phyloP scores from a whole-genome alignment of 37 sponge, comb jelly and placozoan species.

The Crambe crambe region DNA sequence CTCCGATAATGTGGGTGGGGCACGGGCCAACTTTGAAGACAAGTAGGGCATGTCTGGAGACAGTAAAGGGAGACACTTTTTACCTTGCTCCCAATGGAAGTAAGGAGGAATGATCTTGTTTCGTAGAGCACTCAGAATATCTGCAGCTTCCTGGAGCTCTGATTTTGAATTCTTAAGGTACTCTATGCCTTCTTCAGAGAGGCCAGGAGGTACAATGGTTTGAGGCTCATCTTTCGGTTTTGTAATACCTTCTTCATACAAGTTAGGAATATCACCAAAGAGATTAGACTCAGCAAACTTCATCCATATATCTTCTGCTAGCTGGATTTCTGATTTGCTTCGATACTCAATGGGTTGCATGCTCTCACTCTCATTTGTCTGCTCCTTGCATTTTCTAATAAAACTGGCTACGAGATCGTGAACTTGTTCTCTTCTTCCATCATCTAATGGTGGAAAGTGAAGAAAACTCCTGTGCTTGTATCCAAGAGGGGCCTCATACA shows the following conservation, averaged over 20 bases:
- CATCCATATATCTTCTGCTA: neutral
- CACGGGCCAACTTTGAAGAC: constrained; percentile 31
- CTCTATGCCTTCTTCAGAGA: constrained; percentile 6
- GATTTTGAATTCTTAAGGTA: constrained; percentile 9
- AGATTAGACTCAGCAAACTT: neutral
- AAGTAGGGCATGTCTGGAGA: constrained; percentile 46
- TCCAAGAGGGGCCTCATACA: constrained; percentile 9
- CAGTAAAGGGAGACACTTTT: constrained; percentile 37
- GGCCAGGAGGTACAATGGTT: neutral
- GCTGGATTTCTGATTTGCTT: constrained; percentile 26
- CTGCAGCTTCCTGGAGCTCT: constrained; percentile 51
- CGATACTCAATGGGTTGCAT: constrained; percentile 30
- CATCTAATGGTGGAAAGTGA: neutral
- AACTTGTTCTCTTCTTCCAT: constrained; percentile 4
- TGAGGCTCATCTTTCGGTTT: neutral
- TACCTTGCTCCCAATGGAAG: constrained; percentile 61
- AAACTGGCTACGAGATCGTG: constrained; percentile 19
- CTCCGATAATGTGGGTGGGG: no score
- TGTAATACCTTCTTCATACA: neutral
- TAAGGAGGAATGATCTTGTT: constrained; percentile 64
- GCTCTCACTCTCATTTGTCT: constrained; percentile 7
- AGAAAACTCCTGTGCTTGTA: constrained; percentile 55
- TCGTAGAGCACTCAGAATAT: constrained; percentile 33
- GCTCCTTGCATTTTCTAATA: constrained; percentile 31
- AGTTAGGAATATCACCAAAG: neutral